A percentile compares a stretch with the other conserved stretches of the same genome.
Evolutionary conservation across 2,113 vertebrate genomes (phyloP).

Genomic region (Crypturellus undulatus): DNA sequence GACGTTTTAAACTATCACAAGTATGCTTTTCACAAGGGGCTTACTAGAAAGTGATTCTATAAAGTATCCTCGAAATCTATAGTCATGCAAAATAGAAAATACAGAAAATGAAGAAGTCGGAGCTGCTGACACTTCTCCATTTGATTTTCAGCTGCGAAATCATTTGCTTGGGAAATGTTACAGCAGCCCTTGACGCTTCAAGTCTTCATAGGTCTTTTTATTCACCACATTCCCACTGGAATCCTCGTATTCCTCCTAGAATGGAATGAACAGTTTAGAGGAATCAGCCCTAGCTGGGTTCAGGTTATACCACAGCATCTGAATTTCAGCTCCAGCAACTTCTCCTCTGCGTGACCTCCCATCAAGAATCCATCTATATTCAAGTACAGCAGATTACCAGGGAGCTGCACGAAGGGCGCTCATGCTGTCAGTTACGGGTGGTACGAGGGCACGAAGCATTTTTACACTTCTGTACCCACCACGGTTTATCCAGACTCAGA

Average conservation of each 20-base stretch:
- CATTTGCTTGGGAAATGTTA: slow-evolving; percentile 63
- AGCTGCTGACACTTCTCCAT: neutral
- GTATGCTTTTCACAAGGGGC: slow-evolving; percentile 44
- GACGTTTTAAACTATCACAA: neutral
- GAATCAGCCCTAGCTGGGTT: neutral
- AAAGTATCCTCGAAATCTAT: slow-evolving; percentile 59
- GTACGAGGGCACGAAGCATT: neutral
- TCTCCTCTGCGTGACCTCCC: neutral
- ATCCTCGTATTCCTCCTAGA: slow-evolving; percentile 97
- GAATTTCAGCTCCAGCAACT: neutral
- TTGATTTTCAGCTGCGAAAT: neutral
- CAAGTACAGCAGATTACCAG: neutral
- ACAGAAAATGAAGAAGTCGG: neutral
- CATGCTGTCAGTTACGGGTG: neutral
- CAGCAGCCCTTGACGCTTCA: slow-evolving; percentile 96
- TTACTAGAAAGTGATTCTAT: slow-evolving; percentile 55
- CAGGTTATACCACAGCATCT: neutral
- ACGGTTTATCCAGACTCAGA: neutral
- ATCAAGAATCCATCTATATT: neutral
- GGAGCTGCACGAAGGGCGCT: neutral
- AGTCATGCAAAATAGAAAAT: slow-evolving; percentile 63
- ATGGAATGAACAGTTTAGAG: neutral
- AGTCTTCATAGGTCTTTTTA: slow-evolving; percentile 97
- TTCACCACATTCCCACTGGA: slow-evolving; percentile 98
- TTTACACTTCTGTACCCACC: neutral